Percentiles rank a stretch among this genome's conserved stretches.
Evolutionary conservation across 2,797 vertebrate species (phyloP).

Genomic region (Enteromius anoplus): DNA sequence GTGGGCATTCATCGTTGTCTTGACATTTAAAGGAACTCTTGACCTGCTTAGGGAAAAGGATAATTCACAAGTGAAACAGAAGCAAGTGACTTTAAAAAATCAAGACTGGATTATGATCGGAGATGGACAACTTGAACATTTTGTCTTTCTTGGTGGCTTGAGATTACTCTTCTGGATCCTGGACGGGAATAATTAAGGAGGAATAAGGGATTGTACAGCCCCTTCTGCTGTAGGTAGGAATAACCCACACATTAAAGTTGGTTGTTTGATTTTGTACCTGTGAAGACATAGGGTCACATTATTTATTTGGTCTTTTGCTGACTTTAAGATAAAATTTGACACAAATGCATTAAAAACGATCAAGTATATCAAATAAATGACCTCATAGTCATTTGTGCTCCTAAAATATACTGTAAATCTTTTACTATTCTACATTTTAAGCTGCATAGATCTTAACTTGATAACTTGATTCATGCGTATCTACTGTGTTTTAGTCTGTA

Average conservation of each 20-base stretch:
- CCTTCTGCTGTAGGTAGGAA: constrained; percentile 74
- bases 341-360: not conserved
- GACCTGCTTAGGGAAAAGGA: not conserved
- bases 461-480: not conserved
- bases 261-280: not conserved
- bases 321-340: not conserved
- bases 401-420: not conserved
- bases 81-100: constrained; percentile 5
- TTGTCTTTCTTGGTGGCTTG: constrained; percentile 39
- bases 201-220: constrained; percentile 63
- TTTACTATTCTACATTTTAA: not conserved
- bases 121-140: constrained; percentile 15
- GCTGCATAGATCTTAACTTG: not conserved
- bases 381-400: not conserved
- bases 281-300: not conserved
- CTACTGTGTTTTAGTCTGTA: not conserved
- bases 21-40: constrained; percentile 13
- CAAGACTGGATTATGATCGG: constrained; percentile 18
- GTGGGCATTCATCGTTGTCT: constrained; percentile 2
- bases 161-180: constrained; percentile 31
- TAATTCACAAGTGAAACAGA: constrained; percentile 28
- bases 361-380: not conserved
- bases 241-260: not conserved
- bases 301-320: not conserved
- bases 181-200: constrained; percentile 29